phyloP scores from a whole-genome alignment of 1,140 invertebrate genomes.

The Lordiphosa mommai region DNA sequence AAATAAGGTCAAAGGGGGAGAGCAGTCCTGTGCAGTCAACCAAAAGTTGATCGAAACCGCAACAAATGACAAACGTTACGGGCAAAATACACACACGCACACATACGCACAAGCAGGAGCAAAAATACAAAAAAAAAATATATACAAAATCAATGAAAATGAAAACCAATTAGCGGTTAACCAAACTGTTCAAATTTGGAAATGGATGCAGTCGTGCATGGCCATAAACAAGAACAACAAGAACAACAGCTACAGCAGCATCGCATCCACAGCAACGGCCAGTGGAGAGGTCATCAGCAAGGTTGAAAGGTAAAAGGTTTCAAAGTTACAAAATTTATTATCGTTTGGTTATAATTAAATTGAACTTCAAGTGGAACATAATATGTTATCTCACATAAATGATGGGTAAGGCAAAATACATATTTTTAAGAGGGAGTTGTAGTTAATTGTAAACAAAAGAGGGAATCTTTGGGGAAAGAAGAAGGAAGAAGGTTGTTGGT shows the following conservation, averaged over 20 bases:
- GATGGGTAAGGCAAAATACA: too few species aligned
- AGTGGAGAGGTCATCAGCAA: conserved; percentile 33
- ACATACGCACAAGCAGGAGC: not conserved
- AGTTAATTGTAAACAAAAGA: too few species aligned
- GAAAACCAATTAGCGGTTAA: conserved; percentile 76
- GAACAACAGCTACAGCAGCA: conserved; percentile 18
- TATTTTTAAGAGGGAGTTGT: too few species aligned
- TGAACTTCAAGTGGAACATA: conserved; percentile 17
- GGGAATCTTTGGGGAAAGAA: too few species aligned
- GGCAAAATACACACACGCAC: conserved; percentile 13
- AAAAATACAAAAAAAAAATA: conserved; percentile 9
- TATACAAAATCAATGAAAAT: conserved; percentile 72
- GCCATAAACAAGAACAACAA: conserved; percentile 68
- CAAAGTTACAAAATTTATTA: conserved; percentile 44
- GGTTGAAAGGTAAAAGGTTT: conserved; percentile 49
- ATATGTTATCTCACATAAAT: not conserved
- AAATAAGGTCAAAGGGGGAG: conserved; percentile 55
- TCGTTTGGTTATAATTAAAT: conserved; percentile 44
- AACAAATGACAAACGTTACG: conserved; percentile 75
- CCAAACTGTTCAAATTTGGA: conserved; percentile 77
- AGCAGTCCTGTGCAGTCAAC: conserved; percentile 43
- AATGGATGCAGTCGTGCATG: conserved; percentile 70
- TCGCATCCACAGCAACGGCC: not conserved
- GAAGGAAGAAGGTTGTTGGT: too few species aligned
- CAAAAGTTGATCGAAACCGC: conserved; percentile 71